Base-by-base conservation (phyloP, 2,888 invertebrate genomes). In the Halictus quadricinctus region DNA sequence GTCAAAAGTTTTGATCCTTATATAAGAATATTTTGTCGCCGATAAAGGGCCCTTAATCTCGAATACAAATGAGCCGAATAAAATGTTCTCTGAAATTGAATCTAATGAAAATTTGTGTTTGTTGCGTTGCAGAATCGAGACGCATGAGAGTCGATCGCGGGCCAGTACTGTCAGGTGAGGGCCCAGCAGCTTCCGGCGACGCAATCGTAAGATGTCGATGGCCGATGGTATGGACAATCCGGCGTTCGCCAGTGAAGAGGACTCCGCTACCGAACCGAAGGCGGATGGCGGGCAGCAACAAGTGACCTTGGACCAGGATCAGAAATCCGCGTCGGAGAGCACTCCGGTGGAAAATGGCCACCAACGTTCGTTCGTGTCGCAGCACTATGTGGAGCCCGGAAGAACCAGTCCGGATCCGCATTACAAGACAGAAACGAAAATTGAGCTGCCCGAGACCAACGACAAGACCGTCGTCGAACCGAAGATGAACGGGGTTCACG, bases 221-320 rank as follows among this genome's bases (percentile, higher is more conserved):
- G 86, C 86, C 81, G 90, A 89, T 84, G 94, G 94, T 75, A 93
- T 93, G 88, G 94, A 94, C 84, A 94, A 94, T 87, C 94, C 94
- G 88, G 94, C 94, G 87, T 94, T 94, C 90, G 91, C 90, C 88
- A 91, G 90, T 85, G 94, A 94, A 79, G 93, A 94, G 66, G 94
- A 94, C 50, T 88, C 82, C 48, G 83, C 81, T 43, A 85, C 75
- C 82, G 83, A 54, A 13, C 48, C 85, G 79, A 85, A 78, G 36
- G 79, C 83, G 85, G 85, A 82, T 77, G 87, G 79, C 77, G 80
- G 76, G 48, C 90, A 88, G 75, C 89, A 87, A 58, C 88, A 87
- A 74, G 84, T 84, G 76, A 87, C 80, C 83, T 76, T 79, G 79
- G 91, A 92, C 69, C 89, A 91, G 66, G 91, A 92, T 46, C 84